Evolutionary conservation across 2,888 invertebrate genomes (phyloP).

Genomic region (Galerucella calmariensis): DNA sequence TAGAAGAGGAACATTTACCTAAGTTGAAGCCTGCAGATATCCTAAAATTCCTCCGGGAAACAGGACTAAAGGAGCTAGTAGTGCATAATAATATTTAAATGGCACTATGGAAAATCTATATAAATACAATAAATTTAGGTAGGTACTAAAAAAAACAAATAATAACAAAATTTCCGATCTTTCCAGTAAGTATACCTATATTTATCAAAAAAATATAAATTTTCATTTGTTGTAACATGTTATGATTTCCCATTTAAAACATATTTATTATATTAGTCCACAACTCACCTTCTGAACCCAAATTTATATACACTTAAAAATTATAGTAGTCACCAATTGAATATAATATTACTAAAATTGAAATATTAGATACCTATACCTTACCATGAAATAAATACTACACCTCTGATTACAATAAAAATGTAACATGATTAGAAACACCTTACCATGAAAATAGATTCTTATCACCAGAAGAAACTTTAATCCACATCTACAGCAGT

Average conservation of each 20-base stretch:
- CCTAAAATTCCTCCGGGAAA: too few species aligned
- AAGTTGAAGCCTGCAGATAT: too few species aligned
- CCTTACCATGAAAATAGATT: slow-evolving; percentile 26
- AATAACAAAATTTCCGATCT: too few species aligned
- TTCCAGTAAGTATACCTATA: too few species aligned
- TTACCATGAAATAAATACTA: slow-evolving; percentile 1
- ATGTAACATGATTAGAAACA: slow-evolving; percentile 8
- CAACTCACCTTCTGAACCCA: slow-evolving; percentile 7
- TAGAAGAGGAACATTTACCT: too few species aligned
- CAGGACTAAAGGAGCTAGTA: too few species aligned
- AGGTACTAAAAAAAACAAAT: too few species aligned
- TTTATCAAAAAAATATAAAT: too few species aligned
- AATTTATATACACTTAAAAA: background rate
- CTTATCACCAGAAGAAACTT: slow-evolving; percentile 7
- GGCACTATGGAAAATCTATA: too few species aligned
- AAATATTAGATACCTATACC: slow-evolving; percentile 5
- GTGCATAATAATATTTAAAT: too few species aligned
- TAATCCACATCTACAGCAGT: slow-evolving; percentile 15
- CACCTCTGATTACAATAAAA: background rate
- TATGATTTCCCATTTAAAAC: background rate
- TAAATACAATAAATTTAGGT: too few species aligned
- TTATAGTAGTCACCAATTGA: background rate
- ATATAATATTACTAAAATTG: background rate
- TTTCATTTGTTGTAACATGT: background rate
- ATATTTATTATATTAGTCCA: slow-evolving; percentile 14